Percentiles rank a stretch among this genome's conserved stretches.
phyloP scores from a whole-genome alignment of 1,140 invertebrate genomes.

The Bursaphelenchus mucronatus region DNA sequence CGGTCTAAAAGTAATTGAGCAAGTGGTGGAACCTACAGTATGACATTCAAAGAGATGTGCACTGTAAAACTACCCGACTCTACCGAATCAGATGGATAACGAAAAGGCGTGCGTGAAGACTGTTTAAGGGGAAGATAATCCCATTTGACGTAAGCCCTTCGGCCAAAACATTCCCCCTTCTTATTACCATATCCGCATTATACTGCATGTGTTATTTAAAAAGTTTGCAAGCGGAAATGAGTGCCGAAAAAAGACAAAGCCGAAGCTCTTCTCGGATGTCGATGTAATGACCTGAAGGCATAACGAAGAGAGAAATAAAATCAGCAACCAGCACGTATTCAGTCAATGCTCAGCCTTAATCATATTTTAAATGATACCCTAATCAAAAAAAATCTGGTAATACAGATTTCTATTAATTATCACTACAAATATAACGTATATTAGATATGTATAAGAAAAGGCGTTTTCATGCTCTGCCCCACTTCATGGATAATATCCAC shows the following conservation, averaged over 20 bases:
- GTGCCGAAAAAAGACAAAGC: too few relatives aligned
- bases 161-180: not conserved
- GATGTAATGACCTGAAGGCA: not conserved
- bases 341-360: too few relatives aligned
- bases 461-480: not conserved
- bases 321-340: too few relatives aligned
- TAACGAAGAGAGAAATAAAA: too few relatives aligned
- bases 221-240: too few relatives aligned
- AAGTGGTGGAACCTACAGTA: too few relatives aligned
- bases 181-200: slow-evolving; percentile 4
- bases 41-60: not conserved
- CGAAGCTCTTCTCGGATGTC: not conserved
- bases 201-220: too few relatives aligned
- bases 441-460: too few relatives aligned
- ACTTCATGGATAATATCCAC: not conserved
- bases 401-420: too few relatives aligned
- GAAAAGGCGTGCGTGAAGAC: slow-evolving; percentile 15
- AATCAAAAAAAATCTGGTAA: too few relatives aligned
- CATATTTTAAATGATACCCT: too few relatives aligned
- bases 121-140: slow-evolving; percentile 22
- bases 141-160: not conserved
- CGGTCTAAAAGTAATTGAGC: slow-evolving; percentile 64
- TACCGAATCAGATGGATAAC: slow-evolving; percentile 2
- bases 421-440: too few relatives aligned
- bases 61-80: not conserved